These are phyloP conservation scores for Medauroidea extradentata DNA, from an alignment of 1,140 invertebrate species.

Conservation along the genomic window DNA sequence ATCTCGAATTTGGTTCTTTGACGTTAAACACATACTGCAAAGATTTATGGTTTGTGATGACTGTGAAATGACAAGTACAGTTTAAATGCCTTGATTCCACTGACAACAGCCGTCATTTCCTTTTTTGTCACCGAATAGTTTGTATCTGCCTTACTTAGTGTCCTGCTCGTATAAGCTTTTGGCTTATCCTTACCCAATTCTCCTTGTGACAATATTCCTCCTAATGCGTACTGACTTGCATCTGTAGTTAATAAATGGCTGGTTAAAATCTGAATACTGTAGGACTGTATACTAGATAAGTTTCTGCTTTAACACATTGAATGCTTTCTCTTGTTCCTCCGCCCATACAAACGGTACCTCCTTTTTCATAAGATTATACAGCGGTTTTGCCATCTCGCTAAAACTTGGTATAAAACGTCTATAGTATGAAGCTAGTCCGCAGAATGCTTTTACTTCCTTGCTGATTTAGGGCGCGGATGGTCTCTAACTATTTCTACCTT, in stretches of 20 bases:
- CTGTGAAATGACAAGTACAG: slow-evolving; percentile 46
- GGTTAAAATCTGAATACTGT: slow-evolving; percentile 2
- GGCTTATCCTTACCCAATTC: slow-evolving; percentile 16
- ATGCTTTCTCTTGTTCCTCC: slow-evolving; percentile 1
- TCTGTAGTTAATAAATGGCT: slow-evolving; percentile 8
- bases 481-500: slow-evolving; percentile 29
- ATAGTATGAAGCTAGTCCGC: slow-evolving; percentile 21
- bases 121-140: slow-evolving; percentile 46
- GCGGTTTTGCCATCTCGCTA: slow-evolving; percentile 14
- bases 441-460: slow-evolving; percentile 31
- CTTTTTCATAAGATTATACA: slow-evolving; percentile 14
- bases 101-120: slow-evolving; percentile 50
- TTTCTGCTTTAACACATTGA: neutral
- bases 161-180: slow-evolving; percentile 32
- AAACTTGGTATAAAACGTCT: slow-evolving; percentile 11
- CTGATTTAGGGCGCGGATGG: slow-evolving; percentile 24
- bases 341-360: neutral
- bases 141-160: slow-evolving; percentile 32
- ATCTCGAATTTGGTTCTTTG: slow-evolving; percentile 42
- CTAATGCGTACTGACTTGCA: slow-evolving; percentile 13
- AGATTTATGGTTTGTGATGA: slow-evolving; percentile 49
- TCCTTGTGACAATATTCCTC: slow-evolving; percentile 18
- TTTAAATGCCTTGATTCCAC: slow-evolving; percentile 42
- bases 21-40: slow-evolving; percentile 44
- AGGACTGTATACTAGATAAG: neutral